These are phyloP conservation scores for Phymatocera aterrima DNA, from an alignment of 2,888 invertebrate species.

Conservation along the genomic window DNA sequence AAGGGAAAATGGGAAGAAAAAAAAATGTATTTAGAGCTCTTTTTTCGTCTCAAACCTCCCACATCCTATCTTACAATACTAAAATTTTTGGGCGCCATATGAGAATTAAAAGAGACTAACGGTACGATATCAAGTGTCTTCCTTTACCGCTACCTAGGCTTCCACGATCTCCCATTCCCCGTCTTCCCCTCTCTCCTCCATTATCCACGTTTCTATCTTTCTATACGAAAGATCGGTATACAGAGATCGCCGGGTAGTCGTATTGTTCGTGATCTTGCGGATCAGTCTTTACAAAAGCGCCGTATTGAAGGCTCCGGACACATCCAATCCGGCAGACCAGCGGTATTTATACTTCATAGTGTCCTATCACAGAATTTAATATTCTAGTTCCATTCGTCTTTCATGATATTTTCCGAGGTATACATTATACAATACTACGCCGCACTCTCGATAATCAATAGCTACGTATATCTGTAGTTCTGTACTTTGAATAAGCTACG, in stretches of 20 bases:
- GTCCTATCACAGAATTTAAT: slow-evolving; percentile 16
- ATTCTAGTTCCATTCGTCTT: neutral
- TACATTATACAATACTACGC: slow-evolving; percentile 8
- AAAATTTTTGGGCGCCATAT: slow-evolving; percentile 54
- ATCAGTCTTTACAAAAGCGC: slow-evolving; percentile 18
- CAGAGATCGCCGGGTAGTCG: slow-evolving; percentile 13
- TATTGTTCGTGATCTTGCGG: slow-evolving; percentile 37
- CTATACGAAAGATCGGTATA: slow-evolving; percentile 38
- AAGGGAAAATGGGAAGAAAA: neutral
- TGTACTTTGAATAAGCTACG: no score
- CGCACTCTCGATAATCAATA: neutral
- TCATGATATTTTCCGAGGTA: neutral
- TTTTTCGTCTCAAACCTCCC: slow-evolving; percentile 51
- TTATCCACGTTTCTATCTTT: slow-evolving; percentile 30
- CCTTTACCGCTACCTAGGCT: slow-evolving; percentile 34
- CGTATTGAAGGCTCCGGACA: slow-evolving; percentile 30
- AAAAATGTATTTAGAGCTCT: slow-evolving; percentile 19
- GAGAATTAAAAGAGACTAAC: slow-evolving; percentile 65
- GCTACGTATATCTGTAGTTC: no score
- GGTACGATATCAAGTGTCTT: slow-evolving; percentile 70
- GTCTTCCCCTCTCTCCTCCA: neutral
- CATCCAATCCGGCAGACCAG: neutral
- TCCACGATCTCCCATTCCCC: slow-evolving; percentile 4
- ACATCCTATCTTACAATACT: slow-evolving; percentile 52
- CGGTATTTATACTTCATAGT: no score